Evolutionary conservation across 1,140 invertebrate genomes (phyloP), one percentile per base, ranked within the genome.

Genomic region (Choristoneura fumiferana): DNA sequence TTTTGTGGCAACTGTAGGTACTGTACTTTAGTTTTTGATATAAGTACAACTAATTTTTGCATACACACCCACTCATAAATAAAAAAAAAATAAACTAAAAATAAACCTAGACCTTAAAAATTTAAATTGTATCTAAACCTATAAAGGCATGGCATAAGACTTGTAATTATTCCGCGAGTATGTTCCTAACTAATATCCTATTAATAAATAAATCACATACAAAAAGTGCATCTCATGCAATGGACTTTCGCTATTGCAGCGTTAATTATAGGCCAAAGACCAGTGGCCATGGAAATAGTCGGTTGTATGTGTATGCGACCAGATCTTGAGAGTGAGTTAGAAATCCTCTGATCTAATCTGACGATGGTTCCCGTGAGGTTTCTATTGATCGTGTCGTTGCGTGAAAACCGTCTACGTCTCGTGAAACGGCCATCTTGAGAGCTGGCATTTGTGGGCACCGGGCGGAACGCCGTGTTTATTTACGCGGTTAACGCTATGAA

Each of bases 401-500:
- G 60, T 71, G 71, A 76, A 79, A 71, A 73, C n/a, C 58, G 56
- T 63, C 65, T 58, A 75, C 62, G 68, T 71, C 67, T 62, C 71
- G 64, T 65, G 64, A 64, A 53, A 38, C 62, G 54, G 54, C 57
- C n/a, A 52, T 52, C 39, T 39, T 53, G 57, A 59, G 17, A 38
- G 13, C 15, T 29, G 57, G 22, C 49, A 60, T 58, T 60, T 58
- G 62, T 67, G 68, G 43, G 45, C 62, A 70, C 10, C n/a, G 29
- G 15, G 63, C 65, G 69, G 65, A 62, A 68, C 62, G 57, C 29
- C n/a, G 34, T 33, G 43, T 5, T 67, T 57, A 62, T 63, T 43
- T 38, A 45, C 12, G 43, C 43, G 43, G 43, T 49, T 49, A 29
- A 49, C 18, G 18, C 43, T 49, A 29, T 49, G 22, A 49, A 29